These are phyloP conservation scores for Urechis unicinctus DNA, from an alignment of 2,888 invertebrate species.

Conservation along the genomic window DNA sequence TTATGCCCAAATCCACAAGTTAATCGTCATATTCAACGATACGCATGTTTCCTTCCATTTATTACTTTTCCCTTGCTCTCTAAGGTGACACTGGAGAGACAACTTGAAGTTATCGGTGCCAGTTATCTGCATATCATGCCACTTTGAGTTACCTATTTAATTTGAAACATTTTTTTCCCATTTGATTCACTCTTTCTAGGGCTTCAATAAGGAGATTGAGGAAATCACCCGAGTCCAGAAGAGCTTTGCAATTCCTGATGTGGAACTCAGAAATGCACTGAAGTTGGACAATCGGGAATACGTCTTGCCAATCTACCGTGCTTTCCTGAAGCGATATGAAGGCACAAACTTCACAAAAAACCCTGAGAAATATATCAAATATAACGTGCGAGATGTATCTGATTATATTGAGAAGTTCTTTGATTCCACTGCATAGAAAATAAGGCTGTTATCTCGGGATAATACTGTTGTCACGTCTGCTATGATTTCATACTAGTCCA, in stretches of 20 bases:
- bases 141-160: no score
- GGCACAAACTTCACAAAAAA: constrained; percentile 82
- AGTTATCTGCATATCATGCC: no score
- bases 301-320: constrained; percentile 73
- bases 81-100: no score
- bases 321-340: constrained; percentile 52
- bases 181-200: no score
- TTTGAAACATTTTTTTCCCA: no score
- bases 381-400: constrained; percentile 76
- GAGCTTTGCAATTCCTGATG: constrained; percentile 87
- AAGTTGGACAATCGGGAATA: constrained; percentile 85
- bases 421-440: constrained; percentile 59
- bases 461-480: no score
- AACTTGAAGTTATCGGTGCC: no score
- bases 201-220: constrained; percentile 93
- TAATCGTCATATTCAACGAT: neutral
- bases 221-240: constrained; percentile 78
- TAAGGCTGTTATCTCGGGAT: no score
- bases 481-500: no score
- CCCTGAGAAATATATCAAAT: constrained; percentile 86
- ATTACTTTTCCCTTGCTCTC: no score
- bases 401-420: constrained; percentile 83
- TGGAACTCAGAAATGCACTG: constrained; percentile 77
- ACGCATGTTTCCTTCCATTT: no score
- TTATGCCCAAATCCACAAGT: no score